Base-by-base conservation (phyloP, 1,140 invertebrate genomes). In the Phymastichus coffea region DNA sequence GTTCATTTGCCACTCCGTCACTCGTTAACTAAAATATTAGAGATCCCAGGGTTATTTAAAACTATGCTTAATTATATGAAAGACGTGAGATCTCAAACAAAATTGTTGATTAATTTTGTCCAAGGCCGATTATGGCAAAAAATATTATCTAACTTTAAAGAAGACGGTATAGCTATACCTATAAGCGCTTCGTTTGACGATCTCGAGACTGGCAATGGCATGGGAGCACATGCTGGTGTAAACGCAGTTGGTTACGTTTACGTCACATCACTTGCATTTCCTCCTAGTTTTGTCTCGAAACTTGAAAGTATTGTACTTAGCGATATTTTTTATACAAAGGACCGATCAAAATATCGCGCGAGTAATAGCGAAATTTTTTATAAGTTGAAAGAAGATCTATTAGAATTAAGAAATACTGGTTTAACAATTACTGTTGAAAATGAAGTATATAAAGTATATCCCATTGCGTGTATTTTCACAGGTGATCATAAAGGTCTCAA, bases 301-400 rank as follows among this genome's bases (percentile, higher is more conserved):
- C 25, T 51, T 3, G 35, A 46, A 23, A 20, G 44, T 52, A 52
- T 52, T 20, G 19, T 58, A 3, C 25, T 49, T 38, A 15, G 4
- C 4, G 15, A n/a, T 14, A 33, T 58, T 33, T 58, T 49, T 52
- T 37, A 52, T 41, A n/a, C 47, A 22, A 37, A 37, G 28, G 48
- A 59, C 9, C 15, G 20, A 43, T 52, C 52, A 52, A 25, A 40
- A 33, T 46, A 41, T 46, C n/a, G n/a, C n/a, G n/a, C n/a, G n/a
- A 30, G 57, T 41, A 52, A 59, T 38, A 9, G 25, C 10, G 26
- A 46, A 46, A 1, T 59, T 2, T 53, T 35, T 59, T 7, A 17
- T 23, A 43, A 37, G 46, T 26, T 59, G 15, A 59, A 52, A 15
- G n/a, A n/a, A 23, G 57, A 59, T 35, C 28, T 59, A 25, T 46